A percentile compares a stretch with the other conserved stretches of the same genome.
Conservation (phyloP, 2,797 vertebrate genomes). For the Atherinosoma microstoma region DNA sequence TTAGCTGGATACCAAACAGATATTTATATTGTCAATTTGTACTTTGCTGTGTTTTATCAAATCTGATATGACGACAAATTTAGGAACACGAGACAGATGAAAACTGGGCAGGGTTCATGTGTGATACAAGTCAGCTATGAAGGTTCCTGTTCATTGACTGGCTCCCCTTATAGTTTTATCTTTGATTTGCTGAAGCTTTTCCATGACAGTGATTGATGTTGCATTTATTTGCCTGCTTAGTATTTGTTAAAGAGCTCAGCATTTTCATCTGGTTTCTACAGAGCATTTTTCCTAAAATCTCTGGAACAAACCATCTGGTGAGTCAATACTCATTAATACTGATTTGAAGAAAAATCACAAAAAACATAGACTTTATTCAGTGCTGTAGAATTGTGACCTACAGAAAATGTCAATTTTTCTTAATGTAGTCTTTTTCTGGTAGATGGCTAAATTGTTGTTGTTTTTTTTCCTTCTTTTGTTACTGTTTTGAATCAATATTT, state of each 20-base stretch:
- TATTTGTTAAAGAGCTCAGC: neutral
- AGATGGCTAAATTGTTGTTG: neutral
- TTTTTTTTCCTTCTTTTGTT: neutral
- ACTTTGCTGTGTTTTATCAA: neutral
- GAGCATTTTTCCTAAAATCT: neutral
- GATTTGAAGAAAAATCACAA: neutral
- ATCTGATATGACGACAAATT: neutral
- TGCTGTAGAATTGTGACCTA: neutral
- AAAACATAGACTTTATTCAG: neutral
- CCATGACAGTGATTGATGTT: neutral
- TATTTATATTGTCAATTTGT: neutral
- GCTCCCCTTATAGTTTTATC: neutral
- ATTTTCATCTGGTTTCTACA: neutral
- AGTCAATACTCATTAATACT: neutral
- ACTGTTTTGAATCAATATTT: conserved; percentile 19
- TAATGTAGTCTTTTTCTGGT: neutral
- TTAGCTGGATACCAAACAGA: neutral
- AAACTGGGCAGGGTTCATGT: neutral
- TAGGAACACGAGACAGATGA: neutral
- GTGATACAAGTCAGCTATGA: neutral
- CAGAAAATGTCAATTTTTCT: neutral
- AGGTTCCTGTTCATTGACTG: neutral
- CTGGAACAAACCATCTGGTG: conserved; percentile 11
- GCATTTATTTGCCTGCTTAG: neutral
- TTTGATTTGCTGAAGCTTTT: neutral